Evolutionary conservation across 2,888 invertebrate genomes (phyloP), one percentile per base, ranked within the genome.

Genomic region (Idaea aversata): DNA sequence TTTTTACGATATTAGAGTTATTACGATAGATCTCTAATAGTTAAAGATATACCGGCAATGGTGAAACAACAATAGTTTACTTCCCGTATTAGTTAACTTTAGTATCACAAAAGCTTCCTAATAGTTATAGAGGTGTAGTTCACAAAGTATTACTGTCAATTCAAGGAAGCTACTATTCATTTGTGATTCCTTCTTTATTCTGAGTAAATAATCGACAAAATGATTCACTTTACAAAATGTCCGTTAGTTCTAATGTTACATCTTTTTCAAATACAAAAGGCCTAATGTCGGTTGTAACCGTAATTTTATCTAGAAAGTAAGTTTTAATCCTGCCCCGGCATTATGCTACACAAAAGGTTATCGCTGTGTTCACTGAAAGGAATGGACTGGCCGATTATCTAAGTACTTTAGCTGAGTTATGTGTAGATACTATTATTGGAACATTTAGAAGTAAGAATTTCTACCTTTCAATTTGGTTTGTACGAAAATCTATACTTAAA

Each of bases 361-460:
- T 69, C 65, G 69, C 57, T 34, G 34, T 35, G 61, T 59, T 64
- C 64, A 65, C 59, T 64, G 47, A 47, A 47, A 47, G 47, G 63
- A 69, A 67, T 66, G 67, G 63, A 38, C 38, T 60, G 35, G 47
- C 47, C 65, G 67, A 67, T 66, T 70, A 70, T 64, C 67, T 47
- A 47, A 47, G 47, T 13, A 47, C 47, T 47, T 47, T 47, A 47
- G 62, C 63, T 66, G 66, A 66, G 61, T 66, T 63, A 66, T 66
- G 63, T 64, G 47, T 5, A 6, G 2, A 47, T 47, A 47, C 47
- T 47, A 47, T 13, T 47, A 47, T 47, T 47, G 47, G 47, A 47
- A 47, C 47, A 47, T 47, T 47, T 47, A 7, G 47, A 47, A 5
- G 13, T 47, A 47, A 47, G 13, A 7, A 47, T 47, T 47, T 47